Percentiles rank a stretch among this genome's conserved stretches.
These are phyloP conservation scores for Mesitornis unicolor DNA, from an alignment of 2,113 vertebrate genomes.

Conservation along the genomic window DNA sequence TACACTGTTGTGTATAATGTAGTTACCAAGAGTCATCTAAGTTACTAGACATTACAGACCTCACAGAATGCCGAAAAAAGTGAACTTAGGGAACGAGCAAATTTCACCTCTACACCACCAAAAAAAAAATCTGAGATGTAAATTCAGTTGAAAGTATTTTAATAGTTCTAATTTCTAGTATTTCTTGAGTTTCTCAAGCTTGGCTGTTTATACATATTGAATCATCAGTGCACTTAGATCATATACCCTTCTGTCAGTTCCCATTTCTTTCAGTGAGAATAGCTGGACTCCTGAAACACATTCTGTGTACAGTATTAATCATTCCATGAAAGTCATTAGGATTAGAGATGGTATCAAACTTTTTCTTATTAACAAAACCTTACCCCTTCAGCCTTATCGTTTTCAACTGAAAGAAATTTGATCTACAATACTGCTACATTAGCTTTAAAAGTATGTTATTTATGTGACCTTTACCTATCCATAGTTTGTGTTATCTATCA, in stretches of 20 bases:
- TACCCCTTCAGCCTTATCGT: neutral
- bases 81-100: neutral
- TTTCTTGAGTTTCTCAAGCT: neutral
- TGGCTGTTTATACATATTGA: neutral
- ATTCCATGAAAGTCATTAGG: neutral
- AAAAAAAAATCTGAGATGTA: neutral
- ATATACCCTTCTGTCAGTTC: neutral
- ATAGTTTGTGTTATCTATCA: neutral
- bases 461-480: neutral
- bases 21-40: neutral
- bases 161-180: neutral
- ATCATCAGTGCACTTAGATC: neutral
- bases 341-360: neutral
- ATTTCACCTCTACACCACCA: neutral
- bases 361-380: neutral
- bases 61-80: neutral
- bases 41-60: neutral
- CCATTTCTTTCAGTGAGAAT: neutral
- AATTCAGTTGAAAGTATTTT: neutral
- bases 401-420: neutral
- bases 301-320: neutral
- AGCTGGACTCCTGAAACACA: neutral
- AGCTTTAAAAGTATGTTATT: neutral
- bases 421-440: neutral
- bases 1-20: neutral